Base-by-base conservation (phyloP, 2,888 invertebrate genomes). In the Orthonychiurus folsomi region DNA sequence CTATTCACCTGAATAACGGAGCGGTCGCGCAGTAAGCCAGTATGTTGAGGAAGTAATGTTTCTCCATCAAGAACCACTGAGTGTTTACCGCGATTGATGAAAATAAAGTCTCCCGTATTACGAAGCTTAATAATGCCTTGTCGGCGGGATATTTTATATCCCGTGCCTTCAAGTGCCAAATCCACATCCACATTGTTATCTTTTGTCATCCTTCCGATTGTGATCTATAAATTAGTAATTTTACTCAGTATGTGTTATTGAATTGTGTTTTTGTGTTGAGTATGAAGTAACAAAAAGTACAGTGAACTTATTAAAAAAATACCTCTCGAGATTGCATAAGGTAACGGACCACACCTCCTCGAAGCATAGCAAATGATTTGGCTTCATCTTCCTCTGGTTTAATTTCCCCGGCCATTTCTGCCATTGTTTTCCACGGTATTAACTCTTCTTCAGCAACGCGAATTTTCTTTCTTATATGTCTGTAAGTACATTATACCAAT, bases 1-100 rank as follows among this genome's bases (percentile, higher is more conserved):
- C 28, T 47, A 59, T 74, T 73, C 77, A 89, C 89, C 84, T 97
- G 96, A 60, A 97, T 88, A 15, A 95, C 89, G 67, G 93, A 89
- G 77, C 95, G 95, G 78, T 96, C 92, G 75, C 87, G 88, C 20
- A 97, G 81, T 73, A 91, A 87, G 62, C 89, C 87, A 81, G 93
- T 93, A 78, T 87, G 89, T 55, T 93, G 93, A 59, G 85, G 84
- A 12, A 93, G 81, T 61, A 97, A 83, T 0, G 95, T 93, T 65
- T 88, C 84, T 1, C 95, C 93, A 77, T 97, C 95, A 3, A 97
- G 89, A 77, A 90, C 94, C 74, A 97, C 87, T 1, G 95, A 89
- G 65, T 95, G 80, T 76, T 93, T 93, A 23, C 96, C 97, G 77
- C 95, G 94, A 55, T 96, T 96, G 23, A 89, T 87, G 73, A 97